phyloP scores from a whole-genome alignment of 2,113 vertebrate species.

The Chlamydotis undulata region DNA sequence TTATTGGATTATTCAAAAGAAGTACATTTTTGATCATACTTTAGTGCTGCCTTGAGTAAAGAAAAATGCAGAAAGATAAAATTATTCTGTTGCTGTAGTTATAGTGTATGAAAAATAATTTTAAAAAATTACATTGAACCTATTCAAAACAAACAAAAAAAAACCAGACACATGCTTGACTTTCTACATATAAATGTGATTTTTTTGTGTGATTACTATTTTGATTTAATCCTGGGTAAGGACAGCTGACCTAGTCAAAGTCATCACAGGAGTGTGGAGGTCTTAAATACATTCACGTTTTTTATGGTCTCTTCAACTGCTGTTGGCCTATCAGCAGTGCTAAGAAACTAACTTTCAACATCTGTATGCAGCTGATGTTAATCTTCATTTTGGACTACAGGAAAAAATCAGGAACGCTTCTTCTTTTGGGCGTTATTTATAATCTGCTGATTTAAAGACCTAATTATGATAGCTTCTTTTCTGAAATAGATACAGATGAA shows the following conservation, averaged over 20 bases:
- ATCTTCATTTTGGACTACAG: not conserved
- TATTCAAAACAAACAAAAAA: not conserved
- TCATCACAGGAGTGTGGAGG: not conserved
- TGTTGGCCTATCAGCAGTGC: not conserved
- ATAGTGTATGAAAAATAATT: not conserved
- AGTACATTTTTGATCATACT: not conserved
- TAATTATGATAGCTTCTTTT: not conserved
- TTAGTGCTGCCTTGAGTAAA: not conserved
- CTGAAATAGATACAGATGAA: not conserved
- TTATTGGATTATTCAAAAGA: not conserved
- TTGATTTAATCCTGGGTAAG: not conserved
- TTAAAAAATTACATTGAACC: not conserved
- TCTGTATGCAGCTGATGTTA: not conserved
- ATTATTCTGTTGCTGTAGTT: not conserved
- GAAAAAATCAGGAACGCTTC: not conserved
- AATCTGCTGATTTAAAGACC: not conserved
- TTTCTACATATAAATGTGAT: not conserved
- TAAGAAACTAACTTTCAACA: not conserved
- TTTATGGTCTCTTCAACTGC: not conserved
- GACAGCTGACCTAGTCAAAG: not conserved
- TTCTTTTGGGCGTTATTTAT: not conserved
- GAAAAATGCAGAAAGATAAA: not conserved
- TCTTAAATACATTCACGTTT: not conserved
- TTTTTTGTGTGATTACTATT: not conserved
- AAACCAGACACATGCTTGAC: not conserved